Percentiles rank a stretch among this genome's conserved stretches.
Conservation (phyloP, 2,113 vertebrate genomes). For the Micronisus gabar region DNA sequence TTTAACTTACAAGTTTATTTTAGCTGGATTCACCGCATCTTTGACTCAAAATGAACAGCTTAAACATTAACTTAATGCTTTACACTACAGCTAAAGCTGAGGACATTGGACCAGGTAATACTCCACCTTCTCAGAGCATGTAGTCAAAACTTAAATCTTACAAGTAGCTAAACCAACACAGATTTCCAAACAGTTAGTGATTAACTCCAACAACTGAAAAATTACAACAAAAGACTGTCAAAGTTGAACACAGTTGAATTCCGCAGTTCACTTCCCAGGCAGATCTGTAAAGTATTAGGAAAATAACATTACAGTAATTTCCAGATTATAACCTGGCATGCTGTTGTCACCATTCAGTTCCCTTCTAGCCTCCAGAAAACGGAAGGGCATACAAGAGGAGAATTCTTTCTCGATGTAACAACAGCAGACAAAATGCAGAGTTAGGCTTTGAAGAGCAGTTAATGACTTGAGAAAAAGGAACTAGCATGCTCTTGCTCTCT, state of each 20-base stretch:
- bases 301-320: neutral
- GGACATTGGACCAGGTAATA: constrained; percentile 48
- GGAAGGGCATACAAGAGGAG: neutral
- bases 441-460: neutral
- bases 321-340: neutral
- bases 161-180: constrained; percentile 23
- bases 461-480: neutral
- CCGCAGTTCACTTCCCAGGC: neutral
- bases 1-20: constrained; percentile 24
- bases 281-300: neutral
- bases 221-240: neutral
- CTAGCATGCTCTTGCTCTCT: neutral
- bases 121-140: constrained; percentile 3
- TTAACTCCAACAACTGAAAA: neutral
- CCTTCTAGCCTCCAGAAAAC: neutral
- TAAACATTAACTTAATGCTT: constrained; percentile 42
- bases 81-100: constrained; percentile 3
- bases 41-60: neutral
- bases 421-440: neutral
- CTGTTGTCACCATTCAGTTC: neutral
- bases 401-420: neutral
- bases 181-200: constrained; percentile 18
- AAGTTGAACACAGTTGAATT: neutral
- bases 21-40: neutral
- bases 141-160: neutral